phyloP scores from a whole-genome alignment of 2,888 invertebrate species.

The Drosophila trichaetosa region DNA sequence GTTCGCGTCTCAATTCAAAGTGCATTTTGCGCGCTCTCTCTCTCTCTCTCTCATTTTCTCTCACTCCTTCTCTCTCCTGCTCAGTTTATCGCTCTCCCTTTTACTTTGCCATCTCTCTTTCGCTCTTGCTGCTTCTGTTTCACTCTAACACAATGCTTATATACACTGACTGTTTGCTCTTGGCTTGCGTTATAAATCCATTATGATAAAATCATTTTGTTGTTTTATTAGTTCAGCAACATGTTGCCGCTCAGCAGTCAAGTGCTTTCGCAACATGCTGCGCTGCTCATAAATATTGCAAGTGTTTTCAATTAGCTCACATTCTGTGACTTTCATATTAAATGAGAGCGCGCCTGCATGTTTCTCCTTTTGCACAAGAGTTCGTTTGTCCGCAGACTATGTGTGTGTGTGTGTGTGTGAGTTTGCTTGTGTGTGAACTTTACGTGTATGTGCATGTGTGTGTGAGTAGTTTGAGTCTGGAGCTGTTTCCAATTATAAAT shows the following conservation, averaged over 20 bases:
- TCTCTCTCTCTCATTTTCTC: not conserved
- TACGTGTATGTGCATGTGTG: constrained; percentile 8
- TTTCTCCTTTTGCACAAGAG: constrained; percentile 31
- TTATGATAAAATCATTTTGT: constrained; percentile 81
- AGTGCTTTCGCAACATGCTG: constrained; percentile 80
- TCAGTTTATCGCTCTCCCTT: constrained; percentile 12
- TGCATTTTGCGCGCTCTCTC: constrained; percentile 57
- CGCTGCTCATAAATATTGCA: constrained; percentile 81
- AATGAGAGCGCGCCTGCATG: constrained; percentile 63
- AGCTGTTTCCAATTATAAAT: constrained; percentile 73
- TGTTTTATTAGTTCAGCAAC: constrained; percentile 81
- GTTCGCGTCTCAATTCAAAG: constrained; percentile 73
- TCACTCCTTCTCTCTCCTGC: not conserved
- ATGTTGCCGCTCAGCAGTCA: constrained; percentile 76
- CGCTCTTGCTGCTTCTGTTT: constrained; percentile 12
- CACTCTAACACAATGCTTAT: constrained; percentile 17
- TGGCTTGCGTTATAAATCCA: constrained; percentile 81
- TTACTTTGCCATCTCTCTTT: constrained; percentile 5
- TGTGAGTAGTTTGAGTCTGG: constrained; percentile 29
- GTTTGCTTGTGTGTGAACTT: constrained; percentile 7
- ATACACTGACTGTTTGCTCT: constrained; percentile 64
- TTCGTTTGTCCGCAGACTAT: constrained; percentile 1
- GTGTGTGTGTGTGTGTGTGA: constrained; percentile 1
- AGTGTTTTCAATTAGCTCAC: constrained; percentile 83
- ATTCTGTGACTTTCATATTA: constrained; percentile 82